Evolutionary conservation across 2,888 invertebrate genomes (phyloP), one percentile per base, ranked within the genome.

Genomic region (Tenodera sinensis): DNA sequence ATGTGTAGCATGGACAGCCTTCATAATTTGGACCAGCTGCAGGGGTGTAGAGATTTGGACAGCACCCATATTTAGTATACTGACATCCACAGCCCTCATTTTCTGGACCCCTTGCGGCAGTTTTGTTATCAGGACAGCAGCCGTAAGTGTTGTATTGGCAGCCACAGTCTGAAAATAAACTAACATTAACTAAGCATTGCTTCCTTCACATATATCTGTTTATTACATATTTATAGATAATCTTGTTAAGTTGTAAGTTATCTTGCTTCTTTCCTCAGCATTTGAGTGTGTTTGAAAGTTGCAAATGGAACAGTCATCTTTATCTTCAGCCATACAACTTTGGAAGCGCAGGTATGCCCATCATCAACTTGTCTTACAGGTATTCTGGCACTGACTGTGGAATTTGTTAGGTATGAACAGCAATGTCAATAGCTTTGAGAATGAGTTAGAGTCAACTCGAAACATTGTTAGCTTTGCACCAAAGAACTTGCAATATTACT

Each of bases 71-170:
- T 47, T 94, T 92, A 0, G 96, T 95, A 92, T 96, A 95, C 91
- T 96, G 94, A 92, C 98, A 98, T 30, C 97, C 96, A 91, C 98
- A 98, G 1, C 98, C 98, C 91, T 97, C 96, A 90, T 96, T 96
- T 91, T 95, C 94, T 12, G 96, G 95, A 47, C 99, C 99, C 90
- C 95, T 94, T 0, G 98, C 98, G 9, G 96, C 94, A 0, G 97
- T 97, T 83, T 94, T 93, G 90, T 97, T 96, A 93, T 98, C 98
- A 0, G 97, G 97, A 92, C 98, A 98, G 93, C 98, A 98, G 0
- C 98, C 97, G 92, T 96, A 97, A 28, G 95, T 95, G 0, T 97
- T 95, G 91, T 95, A 95, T 90, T 96, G 94, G 92, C 98, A 99
- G 25, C 96, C 96, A 92, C 98, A 98, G 28, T 97, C 97, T 94